These are phyloP conservation scores for Calliopsis andreniformis DNA, from an alignment of 1,140 invertebrate genomes.

Conservation along the genomic window DNA sequence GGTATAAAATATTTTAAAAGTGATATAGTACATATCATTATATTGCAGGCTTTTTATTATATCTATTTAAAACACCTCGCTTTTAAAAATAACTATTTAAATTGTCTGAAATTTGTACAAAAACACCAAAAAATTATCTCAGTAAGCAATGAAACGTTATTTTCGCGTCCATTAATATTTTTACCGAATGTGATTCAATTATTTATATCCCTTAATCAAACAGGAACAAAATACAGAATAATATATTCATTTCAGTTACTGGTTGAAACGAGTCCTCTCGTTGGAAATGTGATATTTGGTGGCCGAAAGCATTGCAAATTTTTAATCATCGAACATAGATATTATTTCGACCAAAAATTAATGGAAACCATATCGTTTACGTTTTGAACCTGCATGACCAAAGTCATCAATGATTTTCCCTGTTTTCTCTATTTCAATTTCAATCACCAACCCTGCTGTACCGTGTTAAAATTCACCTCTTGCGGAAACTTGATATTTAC, in stretches of 20 bases:
- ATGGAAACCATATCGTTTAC: background rate
- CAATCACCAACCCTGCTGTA: background rate
- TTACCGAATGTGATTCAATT: no score
- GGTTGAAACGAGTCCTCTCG: background rate
- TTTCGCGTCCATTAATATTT: no score
- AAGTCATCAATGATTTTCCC: background rate
- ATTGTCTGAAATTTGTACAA: no score
- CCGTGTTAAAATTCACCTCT: background rate
- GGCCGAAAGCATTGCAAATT: background rate
- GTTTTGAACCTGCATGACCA: background rate
- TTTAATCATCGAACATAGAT: background rate
- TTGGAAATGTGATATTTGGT: background rate
- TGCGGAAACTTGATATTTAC: constrained; percentile 46
- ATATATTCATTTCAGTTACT: background rate
- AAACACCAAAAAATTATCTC: no score
- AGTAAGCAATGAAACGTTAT: no score
- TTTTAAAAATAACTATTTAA: no score
- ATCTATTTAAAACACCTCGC: no score
- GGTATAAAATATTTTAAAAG: no score
- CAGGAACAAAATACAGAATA: background rate
- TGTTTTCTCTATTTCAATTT: background rate
- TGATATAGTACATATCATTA: no score
- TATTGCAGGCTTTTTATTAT: no score
- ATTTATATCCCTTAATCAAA: background rate
- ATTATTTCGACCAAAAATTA: background rate